Evolutionary conservation across 1,140 invertebrate species (phyloP), one percentile per base, ranked within the genome.

Genomic region (Drosophila truncata): DNA sequence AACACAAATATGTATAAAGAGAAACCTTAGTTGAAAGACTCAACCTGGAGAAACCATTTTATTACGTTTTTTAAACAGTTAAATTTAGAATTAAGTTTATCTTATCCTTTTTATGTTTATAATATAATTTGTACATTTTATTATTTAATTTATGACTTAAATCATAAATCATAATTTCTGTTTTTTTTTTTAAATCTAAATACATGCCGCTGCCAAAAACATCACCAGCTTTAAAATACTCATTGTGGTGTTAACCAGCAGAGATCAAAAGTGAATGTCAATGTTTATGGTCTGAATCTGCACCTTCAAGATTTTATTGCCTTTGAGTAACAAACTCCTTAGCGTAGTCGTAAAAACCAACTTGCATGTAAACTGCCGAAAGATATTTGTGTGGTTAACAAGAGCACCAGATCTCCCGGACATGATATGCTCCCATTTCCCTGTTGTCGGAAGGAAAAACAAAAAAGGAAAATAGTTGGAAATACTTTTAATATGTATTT

Each of bases 391-490:
- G n/a, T 18, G 42, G n/a, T 18, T n/a, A 73, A 62, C 44, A n/a
- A 52, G 23, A 61, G 33, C 67, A 72, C 37, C 20, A 73, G 37
- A 52, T 75, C 60, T 52, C 25, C 73, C 73, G 71, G 71, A 76
- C 70, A 58, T 52, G 70, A 31, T 18, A 35, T 72, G 64, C 16
- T 69, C 64, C 50, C 64, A 69, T 69, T 69, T 71, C 67, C 67
- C 65, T 44, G 44, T 69, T 20, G 18, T 29, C 18, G 49, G 29
- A 52, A 20, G 49, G 25, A n/a, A 29, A 65, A 61, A 31, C n/a
- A 4, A 1, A 59, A 59, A 64, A 60, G 20, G 27, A 54, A 61
- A 61, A 54, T 54, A 5, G 16, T 11, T 61, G 46, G 13, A 62
- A 54, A 18, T 59, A 72, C 77, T 78, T 47, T n/a, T 9, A 59